Base-by-base conservation (phyloP, 1,140 invertebrate species). In the Drosophila pruinosa region DNA sequence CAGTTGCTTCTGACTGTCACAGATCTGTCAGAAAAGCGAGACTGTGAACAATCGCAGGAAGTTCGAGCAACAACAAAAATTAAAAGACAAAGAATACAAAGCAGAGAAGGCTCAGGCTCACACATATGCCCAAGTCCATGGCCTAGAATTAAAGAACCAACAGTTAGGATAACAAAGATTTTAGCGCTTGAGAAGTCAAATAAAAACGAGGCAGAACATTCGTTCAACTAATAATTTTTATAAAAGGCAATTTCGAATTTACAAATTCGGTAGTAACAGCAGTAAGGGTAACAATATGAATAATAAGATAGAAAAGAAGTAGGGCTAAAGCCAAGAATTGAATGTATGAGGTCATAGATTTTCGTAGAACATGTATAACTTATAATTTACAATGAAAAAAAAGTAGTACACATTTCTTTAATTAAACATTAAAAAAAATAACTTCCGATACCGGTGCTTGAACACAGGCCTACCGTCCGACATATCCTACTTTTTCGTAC, bases 141-240 rank as follows among this genome's bases (percentile, higher is more conserved):
- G 48, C 54, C 71, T 86, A 80, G 68, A 86, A 86, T 85, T 74
- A 68, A 74, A 79, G 64, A 64, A 53, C 72, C 61, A 61, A 54
- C 57, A 53, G 47, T 50, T 69, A 85, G 67, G 88, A 88, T 71
- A 86, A 86, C 82, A 88, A 88, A 86, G 78, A 88, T 88, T 86
- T 86, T 86, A 71, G 82, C 82, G 82, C 82, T 82, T 89, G 75
- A 79, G 65, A 78, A 78, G 63, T 45, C 78, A 80, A 79, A 85
- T 77, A 75, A 75, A 67, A 73, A 48, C 63, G 74, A 62, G 65
- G 61, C 76, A 68, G 62, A 86, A 80, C 77, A 80, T 77, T 75
- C 83, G 83, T 88, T 83, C 71, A 88, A 88, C 78, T 88, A 88
- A 88, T 88, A 88, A 88, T 88, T 88, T 83, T 88, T 78, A 88